Conservation (phyloP, 2,797 vertebrate species). For the Pangasius krempfi region DNA sequence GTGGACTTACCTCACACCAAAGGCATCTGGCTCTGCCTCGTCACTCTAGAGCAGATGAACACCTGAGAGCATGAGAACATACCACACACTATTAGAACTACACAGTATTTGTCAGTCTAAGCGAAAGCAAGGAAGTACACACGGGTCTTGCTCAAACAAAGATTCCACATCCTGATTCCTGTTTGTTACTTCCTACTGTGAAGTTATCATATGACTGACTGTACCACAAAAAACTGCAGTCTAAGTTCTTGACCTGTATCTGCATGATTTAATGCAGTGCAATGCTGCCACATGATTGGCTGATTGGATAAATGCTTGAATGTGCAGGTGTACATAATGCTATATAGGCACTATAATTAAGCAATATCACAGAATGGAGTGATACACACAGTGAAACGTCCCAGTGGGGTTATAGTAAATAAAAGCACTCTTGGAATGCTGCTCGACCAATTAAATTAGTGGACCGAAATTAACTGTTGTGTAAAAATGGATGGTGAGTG, state of each 20-base stretch:
- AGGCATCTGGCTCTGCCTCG: not conserved
- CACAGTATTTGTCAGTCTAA: not conserved
- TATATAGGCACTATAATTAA: not conserved
- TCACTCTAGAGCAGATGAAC: not conserved
- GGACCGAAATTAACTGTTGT: not conserved
- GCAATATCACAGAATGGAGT: not conserved
- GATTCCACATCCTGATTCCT: constrained; percentile 9
- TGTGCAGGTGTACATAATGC: not conserved
- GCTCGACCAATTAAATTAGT: not conserved
- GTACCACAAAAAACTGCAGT: not conserved
- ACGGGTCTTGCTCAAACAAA: not conserved
- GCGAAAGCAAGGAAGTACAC: not conserved
- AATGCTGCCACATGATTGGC: not conserved
- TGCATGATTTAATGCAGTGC: not conserved
- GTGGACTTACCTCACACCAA: constrained; percentile 26
- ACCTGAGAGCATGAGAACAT: constrained; percentile 25
- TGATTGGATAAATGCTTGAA: not conserved
- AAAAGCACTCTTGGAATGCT: not conserved
- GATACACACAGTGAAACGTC: not conserved
- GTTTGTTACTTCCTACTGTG: not conserved
- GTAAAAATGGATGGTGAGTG: not conserved
- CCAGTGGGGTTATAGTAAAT: not conserved
- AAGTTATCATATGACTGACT: not conserved
- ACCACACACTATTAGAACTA: not conserved
- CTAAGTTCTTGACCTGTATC: not conserved